Evolutionary conservation across 2,113 vertebrate genomes (phyloP).

Genomic region (Paralichthys olivaceus): DNA sequence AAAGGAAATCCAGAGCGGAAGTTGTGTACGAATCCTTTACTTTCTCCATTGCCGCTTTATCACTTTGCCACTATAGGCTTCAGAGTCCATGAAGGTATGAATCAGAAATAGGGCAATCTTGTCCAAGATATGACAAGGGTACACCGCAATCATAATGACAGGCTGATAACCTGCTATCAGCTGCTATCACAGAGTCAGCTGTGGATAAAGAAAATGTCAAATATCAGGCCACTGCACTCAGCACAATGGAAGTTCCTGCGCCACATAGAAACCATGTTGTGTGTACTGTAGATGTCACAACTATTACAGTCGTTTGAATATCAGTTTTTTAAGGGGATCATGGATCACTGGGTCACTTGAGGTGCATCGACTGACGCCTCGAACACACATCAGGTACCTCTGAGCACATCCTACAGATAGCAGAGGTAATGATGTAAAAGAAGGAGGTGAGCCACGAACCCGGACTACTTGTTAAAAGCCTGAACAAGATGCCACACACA

Average conservation of each 20-base stretch:
- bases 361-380: background rate
- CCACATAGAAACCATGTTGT: background rate
- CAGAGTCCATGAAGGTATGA: background rate
- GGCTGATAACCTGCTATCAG: background rate
- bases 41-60: background rate
- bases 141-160: conserved; percentile 9
- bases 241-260: background rate
- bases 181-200: conserved; percentile 2
- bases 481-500: no score
- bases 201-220: conserved; percentile 21
- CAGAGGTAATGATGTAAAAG: background rate
- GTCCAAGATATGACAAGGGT: background rate
- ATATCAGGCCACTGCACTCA: background rate
- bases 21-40: background rate
- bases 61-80: background rate
- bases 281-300: background rate
- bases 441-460: no score
- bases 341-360: background rate
- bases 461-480: no score
- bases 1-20: background rate
- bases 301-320: background rate
- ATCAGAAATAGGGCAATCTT: conserved; percentile 9
- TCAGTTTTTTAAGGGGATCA: background rate
- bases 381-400: background rate
- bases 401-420: background rate